A percentile compares a stretch with the other conserved stretches of the same genome.
Evolutionary conservation across 2,113 vertebrate genomes (phyloP).

Genomic region (Tautogolabrus adspersus): DNA sequence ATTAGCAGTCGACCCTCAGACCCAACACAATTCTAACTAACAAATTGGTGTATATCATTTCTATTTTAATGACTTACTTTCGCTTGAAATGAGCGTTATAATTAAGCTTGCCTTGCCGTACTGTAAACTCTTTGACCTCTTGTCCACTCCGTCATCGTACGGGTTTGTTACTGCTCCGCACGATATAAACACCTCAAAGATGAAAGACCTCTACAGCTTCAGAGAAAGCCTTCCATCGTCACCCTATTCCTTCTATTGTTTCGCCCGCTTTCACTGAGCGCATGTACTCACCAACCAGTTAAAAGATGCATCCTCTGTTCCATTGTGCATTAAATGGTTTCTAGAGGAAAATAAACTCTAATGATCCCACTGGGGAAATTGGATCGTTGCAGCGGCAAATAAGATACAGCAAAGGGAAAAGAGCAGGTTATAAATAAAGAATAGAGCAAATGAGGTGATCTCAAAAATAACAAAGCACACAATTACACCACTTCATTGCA

Average conservation of each 20-base stretch:
- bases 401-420: constrained; percentile 46
- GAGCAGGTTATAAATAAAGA: constrained; percentile 53
- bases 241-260: neutral
- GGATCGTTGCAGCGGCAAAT: constrained; percentile 57
- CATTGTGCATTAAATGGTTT: constrained; percentile 67
- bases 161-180: neutral
- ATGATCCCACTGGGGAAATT: constrained; percentile 57
- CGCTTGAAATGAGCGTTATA: no score
- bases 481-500: constrained; percentile 11
- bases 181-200: neutral
- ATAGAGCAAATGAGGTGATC: constrained; percentile 34
- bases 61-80: no score
- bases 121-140: neutral
- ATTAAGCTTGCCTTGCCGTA: no score
- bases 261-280: neutral
- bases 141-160: neutral
- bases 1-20: no score
- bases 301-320: constrained; percentile 55
- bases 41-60: no score
- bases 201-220: neutral
- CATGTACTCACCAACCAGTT: constrained; percentile 29
- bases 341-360: constrained; percentile 57
- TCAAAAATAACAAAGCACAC: constrained; percentile 37
- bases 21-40: no score
- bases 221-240: neutral